Conservation (phyloP, 92 coral and sea anemone species). For the Virgularia gustaviana region DNA sequence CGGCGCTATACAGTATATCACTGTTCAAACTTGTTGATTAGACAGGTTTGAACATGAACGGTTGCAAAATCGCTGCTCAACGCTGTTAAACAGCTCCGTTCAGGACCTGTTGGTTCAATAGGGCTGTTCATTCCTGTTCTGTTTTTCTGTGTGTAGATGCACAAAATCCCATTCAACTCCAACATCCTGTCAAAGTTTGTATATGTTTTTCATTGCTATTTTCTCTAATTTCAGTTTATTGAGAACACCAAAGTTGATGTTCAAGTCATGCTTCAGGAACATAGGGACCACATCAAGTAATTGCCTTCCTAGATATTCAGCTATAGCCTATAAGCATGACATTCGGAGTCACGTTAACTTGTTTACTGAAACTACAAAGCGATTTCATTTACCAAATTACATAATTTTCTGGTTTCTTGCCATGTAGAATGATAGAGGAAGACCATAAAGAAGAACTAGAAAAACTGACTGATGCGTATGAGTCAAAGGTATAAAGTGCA, state of each 20-base stretch:
- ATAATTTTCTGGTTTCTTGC: too few species aligned
- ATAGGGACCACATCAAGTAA: slow-evolving; percentile 79
- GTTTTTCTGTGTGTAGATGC: neutral
- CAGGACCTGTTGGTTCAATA: too few species aligned
- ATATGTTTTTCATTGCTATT: neutral
- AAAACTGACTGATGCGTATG: slow-evolving; percentile 58
- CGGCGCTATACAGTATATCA: too few species aligned
- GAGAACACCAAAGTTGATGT: slow-evolving; percentile 57
- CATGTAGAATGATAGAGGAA: slow-evolving; percentile 62
- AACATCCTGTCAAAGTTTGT: neutral
- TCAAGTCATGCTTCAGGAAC: slow-evolving; percentile 72
- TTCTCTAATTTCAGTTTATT: slow-evolving; percentile 47
- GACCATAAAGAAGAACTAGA: slow-evolving; percentile 73
- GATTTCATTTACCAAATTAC: too few species aligned
- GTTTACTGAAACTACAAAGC: too few species aligned
- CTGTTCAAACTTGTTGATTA: too few species aligned
- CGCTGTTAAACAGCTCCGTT: too few species aligned
- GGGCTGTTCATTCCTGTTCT: too few species aligned
- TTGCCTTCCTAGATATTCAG: neutral
- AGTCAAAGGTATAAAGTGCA: slow-evolving; percentile 55
- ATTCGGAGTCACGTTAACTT: neutral
- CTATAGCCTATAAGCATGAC: neutral
- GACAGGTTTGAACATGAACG: too few species aligned
- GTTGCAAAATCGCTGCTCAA: too few species aligned
- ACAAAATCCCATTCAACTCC: neutral